Conservation (phyloP, 1,140 invertebrate genomes). For the Marisa cornuarietis region DNA sequence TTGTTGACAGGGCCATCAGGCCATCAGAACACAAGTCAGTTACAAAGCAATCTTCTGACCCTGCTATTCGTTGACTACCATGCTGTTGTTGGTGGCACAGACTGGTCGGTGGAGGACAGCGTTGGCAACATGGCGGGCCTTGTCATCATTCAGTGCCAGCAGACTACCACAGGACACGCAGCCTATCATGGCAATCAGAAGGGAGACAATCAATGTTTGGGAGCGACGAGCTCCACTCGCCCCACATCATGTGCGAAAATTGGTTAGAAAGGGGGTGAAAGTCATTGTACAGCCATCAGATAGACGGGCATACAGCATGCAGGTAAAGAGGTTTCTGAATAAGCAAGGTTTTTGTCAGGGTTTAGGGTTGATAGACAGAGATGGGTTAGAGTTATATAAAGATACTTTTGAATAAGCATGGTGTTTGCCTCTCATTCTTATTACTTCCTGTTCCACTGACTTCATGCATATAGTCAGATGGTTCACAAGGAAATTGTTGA, state of each 20-base stretch:
- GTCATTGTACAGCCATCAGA: conserved; percentile 99
- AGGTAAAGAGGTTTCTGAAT: conserved; percentile 68
- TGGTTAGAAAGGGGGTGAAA: conserved; percentile 85
- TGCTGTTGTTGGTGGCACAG: not conserved
- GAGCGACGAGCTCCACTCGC: conserved; percentile 94
- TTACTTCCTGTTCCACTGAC: too few relatives aligned
- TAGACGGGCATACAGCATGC: conserved; percentile 94
- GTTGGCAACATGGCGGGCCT: not conserved
- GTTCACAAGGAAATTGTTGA: too few relatives aligned
- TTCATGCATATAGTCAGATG: too few relatives aligned
- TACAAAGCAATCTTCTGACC: not conserved
- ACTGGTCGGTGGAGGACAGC: not conserved
- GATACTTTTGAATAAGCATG: too few relatives aligned
- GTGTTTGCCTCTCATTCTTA: too few relatives aligned
- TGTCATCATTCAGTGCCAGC: conserved; percentile 5
- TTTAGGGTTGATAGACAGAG: too few relatives aligned
- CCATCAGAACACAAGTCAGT: too few relatives aligned
- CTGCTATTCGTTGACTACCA: not conserved
- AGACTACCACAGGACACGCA: not conserved
- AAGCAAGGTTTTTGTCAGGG: too few relatives aligned
- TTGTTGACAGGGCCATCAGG: not conserved
- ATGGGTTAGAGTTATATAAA: too few relatives aligned
- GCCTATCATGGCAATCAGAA: conserved; percentile 65
- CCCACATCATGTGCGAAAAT: conserved; percentile 87
- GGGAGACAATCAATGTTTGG: conserved; percentile 98